Base-by-base conservation (phyloP, 2,888 invertebrate genomes). In the Drymonia ruficornis region DNA sequence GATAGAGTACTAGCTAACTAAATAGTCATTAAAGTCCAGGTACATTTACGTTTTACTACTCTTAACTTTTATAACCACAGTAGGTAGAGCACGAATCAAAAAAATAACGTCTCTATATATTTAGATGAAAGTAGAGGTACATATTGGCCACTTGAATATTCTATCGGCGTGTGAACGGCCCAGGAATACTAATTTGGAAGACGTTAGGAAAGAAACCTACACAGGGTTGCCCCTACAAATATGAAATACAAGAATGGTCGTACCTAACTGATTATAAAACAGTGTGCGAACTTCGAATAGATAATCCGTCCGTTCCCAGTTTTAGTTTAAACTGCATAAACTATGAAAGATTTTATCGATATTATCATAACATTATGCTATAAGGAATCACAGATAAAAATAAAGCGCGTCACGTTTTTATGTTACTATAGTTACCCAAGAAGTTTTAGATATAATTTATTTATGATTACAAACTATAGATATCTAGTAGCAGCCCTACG, bases 91-190 rank as follows among this genome's bases (percentile, higher is more conserved):
- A 76, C 71, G 77, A 74, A 63, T 61, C 57, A 61, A 43, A 70
- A 72, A 70, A 76, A 72, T 72, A 69, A 74, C 73, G 72, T 67
- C 62, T 55, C 61, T 64, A 65, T 67, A 75, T 63, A 76, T 78
- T 76, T 72, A 68, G 68, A 74, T 70, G 67, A 73, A 70, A 69
- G 65, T 63, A 68, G 60, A 60, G 45, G 60, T 61, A 70, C 60
- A 60, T 59, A 68, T 65, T 58, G 64, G 63, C 47, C 70, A 66
- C 65, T 70, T 63, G 71, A 78, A 77, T 79, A 80, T 79, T 80
- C 74, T 70, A 78, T 74, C 58, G 66, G 49, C 49, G 59, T 18
- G 49, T 52, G 57, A 45, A 63, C 65, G 72, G 7, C 51, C 28
- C 19, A 49, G 28, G 80, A 73, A 78, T 78, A 76, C 72, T 70